These are phyloP conservation scores for Albula glossodonta DNA, from an alignment of 2,113 vertebrate genomes.

Conservation along the genomic window DNA sequence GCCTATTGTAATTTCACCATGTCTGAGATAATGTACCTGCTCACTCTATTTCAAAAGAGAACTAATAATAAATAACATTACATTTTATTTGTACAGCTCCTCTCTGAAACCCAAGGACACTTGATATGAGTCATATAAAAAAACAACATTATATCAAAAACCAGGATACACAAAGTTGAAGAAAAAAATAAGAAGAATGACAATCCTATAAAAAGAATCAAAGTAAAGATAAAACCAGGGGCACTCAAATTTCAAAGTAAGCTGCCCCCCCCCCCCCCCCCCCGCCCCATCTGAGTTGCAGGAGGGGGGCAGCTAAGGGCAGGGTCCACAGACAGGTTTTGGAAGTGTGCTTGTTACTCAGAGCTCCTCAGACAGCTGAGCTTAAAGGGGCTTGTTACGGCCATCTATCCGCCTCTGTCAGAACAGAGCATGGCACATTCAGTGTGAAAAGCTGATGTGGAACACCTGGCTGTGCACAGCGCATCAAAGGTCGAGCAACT, in stretches of 20 bases:
- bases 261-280: not conserved
- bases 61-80: no score
- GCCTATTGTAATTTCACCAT: not conserved
- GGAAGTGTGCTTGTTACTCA: constrained; percentile 36
- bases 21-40: not conserved
- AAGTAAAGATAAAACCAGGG: no score
- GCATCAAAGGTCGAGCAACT: not conserved
- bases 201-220: no score
- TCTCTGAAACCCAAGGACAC: no score
- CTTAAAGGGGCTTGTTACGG: not conserved
- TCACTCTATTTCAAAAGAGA: not conserved
- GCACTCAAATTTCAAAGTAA: not conserved
- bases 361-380: constrained; percentile 5
- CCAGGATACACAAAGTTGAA: no score
- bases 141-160: no score
- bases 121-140: no score
- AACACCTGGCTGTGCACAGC: not conserved
- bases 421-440: not conserved
- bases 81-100: no score
- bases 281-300: not conserved
- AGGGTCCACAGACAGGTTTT: not conserved
- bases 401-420: not conserved
- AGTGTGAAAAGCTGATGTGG: not conserved
- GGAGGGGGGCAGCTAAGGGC: constrained; percentile 24
- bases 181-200: no score